A percentile compares a stretch with the other conserved stretches of the same genome.
phyloP scores from a whole-genome alignment of 2,888 invertebrate genomes.

The Drosophila fungiperda region DNA sequence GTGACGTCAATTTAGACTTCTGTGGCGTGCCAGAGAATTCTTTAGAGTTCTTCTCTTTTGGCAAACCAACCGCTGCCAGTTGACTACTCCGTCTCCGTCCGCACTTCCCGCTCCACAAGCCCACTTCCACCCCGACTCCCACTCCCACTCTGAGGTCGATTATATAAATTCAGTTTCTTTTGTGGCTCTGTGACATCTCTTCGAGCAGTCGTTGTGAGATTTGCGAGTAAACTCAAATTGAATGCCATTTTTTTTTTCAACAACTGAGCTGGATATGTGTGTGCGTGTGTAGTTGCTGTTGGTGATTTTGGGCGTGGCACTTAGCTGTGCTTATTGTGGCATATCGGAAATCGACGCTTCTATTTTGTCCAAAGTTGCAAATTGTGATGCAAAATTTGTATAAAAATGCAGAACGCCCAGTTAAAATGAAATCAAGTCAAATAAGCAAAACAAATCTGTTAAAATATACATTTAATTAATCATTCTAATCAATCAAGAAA shows the following conservation, averaged over 20 bases:
- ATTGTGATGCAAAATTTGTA: background rate
- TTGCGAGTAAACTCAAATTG: constrained; percentile 42
- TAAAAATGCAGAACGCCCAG: background rate
- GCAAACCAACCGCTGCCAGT: constrained; percentile 44
- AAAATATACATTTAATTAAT: background rate
- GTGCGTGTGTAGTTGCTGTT: background rate
- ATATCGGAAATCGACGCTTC: constrained; percentile 29
- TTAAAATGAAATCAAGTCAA: constrained; percentile 5
- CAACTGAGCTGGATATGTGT: background rate
- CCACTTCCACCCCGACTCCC: background rate
- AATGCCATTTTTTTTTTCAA: constrained; percentile 27
- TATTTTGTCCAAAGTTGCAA: constrained; percentile 14
- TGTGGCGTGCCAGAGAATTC: constrained; percentile 44
- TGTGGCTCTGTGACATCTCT: constrained; percentile 35
- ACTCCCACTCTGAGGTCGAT: background rate
- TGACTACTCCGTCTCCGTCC: constrained; percentile 6
- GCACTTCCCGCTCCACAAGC: background rate
- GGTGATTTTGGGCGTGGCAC: constrained; percentile 22
- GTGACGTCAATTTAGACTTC: constrained; percentile 57
- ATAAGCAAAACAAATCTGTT: background rate
- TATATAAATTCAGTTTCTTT: constrained; percentile 1
- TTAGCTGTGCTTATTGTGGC: constrained; percentile 37
- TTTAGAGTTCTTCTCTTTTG: constrained; percentile 18
- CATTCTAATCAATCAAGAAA: background rate
- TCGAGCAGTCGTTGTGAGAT: constrained; percentile 25